Conservation (phyloP, 2,113 vertebrate genomes). For the Motacilla alba region DNA sequence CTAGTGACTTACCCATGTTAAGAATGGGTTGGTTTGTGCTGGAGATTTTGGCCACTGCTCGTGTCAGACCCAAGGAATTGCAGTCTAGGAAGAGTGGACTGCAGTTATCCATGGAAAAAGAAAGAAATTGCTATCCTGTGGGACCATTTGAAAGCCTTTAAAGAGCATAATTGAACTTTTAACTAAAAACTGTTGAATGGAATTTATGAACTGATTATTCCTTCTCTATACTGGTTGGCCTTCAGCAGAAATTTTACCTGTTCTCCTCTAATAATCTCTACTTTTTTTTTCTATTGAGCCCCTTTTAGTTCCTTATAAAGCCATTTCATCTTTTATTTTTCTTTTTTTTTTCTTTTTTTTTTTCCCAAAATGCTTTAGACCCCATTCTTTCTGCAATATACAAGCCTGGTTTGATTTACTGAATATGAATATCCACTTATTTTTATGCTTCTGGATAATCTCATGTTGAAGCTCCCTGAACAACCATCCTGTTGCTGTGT, state of each 20-base stretch:
- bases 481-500: not conserved
- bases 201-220: not conserved
- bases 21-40: not conserved
- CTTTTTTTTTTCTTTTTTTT: not conserved
- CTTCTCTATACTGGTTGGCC: not conserved
- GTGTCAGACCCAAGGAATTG: not conserved
- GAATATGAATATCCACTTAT: not conserved
- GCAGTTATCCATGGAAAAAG: not conserved
- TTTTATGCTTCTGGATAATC: not conserved
- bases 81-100: not conserved
- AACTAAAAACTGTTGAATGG: not conserved
- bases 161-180: not conserved
- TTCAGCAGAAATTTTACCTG: not conserved
- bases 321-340: not conserved
- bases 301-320: not conserved
- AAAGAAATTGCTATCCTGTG: not conserved
- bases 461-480: not conserved
- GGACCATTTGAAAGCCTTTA: not conserved
- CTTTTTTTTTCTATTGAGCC: not conserved
- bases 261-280: not conserved
- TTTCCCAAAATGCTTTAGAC: not conserved
- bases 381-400: not conserved
- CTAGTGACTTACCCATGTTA: not conserved
- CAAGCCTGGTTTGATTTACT: not conserved
- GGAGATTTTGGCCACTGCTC: not conserved